Evolutionary conservation across 2,113 vertebrate species (phyloP), one percentile per base, ranked within the genome.

Genomic region (Panthera tigris): DNA sequence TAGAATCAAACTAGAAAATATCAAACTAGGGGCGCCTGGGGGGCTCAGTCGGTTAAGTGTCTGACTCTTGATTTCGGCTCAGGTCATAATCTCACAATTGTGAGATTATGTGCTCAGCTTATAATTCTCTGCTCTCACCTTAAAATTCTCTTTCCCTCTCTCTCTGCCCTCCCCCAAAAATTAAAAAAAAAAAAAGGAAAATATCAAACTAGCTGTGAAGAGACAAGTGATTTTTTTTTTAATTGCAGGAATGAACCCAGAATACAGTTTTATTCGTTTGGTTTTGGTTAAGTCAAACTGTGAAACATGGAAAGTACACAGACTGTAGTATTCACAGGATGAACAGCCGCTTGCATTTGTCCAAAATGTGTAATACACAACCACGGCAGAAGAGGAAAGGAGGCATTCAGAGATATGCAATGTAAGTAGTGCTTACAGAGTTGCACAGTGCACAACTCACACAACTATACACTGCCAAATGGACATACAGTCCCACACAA

Each of bases 371-470:
- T 52, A 23, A 10, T 48, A 15, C 6, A 6, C 29, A 81, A 3
- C 55, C 29, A 1, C 2, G 69, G 29, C 21, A 19, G 39, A 36
- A 68, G 27, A 23, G 18, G 36, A 84, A 52, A 76, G 50, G 29
- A 19, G 3, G 4, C 5, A 61, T 81, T 55, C 41, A 55, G 50
- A 90, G 50, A 65, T 0, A 11, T 12, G 3, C n/a, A 1, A 4
- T 0, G 2, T 25, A 23, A 41, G 6, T 0, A 19, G 52, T 15
- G 6, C 36, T 45, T 39, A 39, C 0, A 6, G 25, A 74, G 5
- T 33, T 89, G 5, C 45, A 5, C 19, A 52, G 36, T 25, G 5
- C 9, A 9, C 74, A 55, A 4, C 23, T 23, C 19, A 10, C 1
- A 3, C 27, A 19, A n/a, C 31, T 5, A 0, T 19, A 23, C 5